Percentiles rank a stretch among this genome's conserved stretches.
These are phyloP conservation scores for Aegithalos caudatus DNA, from an alignment of 2,113 vertebrate genomes.

Conservation along the genomic window DNA sequence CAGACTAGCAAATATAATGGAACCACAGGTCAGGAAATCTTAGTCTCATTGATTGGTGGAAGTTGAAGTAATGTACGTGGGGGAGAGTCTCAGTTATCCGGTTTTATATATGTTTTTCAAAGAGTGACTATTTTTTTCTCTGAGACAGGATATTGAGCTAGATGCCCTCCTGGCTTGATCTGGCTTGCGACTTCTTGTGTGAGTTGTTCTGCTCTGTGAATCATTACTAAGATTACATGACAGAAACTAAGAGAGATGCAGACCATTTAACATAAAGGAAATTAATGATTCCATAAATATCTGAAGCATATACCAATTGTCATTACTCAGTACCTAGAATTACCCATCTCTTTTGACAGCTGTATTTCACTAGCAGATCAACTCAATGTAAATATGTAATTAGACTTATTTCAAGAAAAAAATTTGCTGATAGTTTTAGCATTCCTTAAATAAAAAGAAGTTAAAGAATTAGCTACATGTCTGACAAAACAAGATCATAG, in stretches of 20 bases:
- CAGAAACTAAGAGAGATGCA: neutral
- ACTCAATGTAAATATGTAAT: neutral
- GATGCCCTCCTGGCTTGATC: neutral
- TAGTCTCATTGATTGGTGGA: neutral
- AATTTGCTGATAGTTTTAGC: neutral
- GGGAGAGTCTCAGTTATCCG: neutral
- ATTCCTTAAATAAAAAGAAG: neutral
- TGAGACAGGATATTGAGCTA: neutral
- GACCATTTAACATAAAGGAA: neutral
- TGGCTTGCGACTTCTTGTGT: neutral
- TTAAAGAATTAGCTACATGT: neutral
- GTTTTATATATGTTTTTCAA: neutral
- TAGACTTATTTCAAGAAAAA: neutral
- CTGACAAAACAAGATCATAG: neutral
- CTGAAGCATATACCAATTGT: neutral
- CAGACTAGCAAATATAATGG: neutral
- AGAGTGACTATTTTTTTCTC: neutral
- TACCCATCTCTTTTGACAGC: neutral
- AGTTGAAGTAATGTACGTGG: neutral
- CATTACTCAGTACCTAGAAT: neutral
- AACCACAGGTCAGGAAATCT: neutral
- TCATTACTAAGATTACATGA: neutral
- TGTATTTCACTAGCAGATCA: neutral
- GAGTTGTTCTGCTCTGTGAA: neutral
- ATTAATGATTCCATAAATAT: neutral